A percentile compares a stretch with the other conserved stretches of the same genome.
Evolutionary conservation across 2,797 vertebrate species (phyloP).

Genomic region (Falco biarmicus): DNA sequence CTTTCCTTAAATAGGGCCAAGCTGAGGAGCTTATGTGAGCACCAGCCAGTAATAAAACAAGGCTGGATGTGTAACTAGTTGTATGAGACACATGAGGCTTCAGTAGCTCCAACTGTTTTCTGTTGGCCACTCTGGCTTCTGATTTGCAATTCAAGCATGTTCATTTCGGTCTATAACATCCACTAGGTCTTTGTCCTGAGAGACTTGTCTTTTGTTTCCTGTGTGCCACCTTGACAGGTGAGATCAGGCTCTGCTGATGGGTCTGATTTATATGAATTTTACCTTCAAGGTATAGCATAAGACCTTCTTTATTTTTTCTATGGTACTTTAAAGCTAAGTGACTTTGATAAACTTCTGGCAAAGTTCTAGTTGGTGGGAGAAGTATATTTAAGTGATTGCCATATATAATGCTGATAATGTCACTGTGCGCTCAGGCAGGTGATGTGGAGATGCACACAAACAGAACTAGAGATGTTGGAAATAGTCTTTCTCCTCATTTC

Average conservation of each 20-base stretch:
- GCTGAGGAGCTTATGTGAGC: neutral
- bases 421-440: neutral
- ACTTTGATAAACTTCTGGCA: neutral
- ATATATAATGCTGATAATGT: neutral
- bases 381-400: neutral
- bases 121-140: neutral
- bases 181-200: neutral
- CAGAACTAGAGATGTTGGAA: neutral
- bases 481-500: neutral
- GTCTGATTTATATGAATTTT: neutral
- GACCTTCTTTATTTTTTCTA: neutral
- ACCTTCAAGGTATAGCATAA: neutral
- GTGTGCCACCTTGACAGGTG: neutral
- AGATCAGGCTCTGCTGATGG: neutral
- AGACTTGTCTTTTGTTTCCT: neutral
- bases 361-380: neutral
- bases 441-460: neutral
- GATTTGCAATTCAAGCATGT: conserved; percentile 18
- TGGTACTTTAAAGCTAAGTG: neutral
- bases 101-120: neutral
- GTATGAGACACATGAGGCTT: neutral
- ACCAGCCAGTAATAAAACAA: neutral
- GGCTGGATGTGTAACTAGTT: neutral
- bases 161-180: neutral
- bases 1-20: neutral